Evolutionary conservation across 2,113 vertebrate genomes (phyloP).

Genomic region (Larimichthys crocea): DNA sequence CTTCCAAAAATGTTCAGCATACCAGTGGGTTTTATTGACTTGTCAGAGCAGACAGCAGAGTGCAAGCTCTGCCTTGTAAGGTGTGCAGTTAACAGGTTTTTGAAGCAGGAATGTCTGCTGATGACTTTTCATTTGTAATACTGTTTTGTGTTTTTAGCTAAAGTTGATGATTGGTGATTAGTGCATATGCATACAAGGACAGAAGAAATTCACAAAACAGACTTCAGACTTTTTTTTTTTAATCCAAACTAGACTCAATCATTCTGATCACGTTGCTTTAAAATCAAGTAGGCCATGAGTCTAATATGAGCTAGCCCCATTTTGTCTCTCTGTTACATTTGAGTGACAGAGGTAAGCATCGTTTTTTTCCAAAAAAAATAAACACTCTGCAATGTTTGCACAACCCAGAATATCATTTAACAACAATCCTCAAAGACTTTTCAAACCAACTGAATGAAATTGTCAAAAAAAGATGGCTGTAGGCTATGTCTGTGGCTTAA

Average conservation of each 20-base stretch:
- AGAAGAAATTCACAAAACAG: background rate
- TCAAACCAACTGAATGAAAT: background rate
- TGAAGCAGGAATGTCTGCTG: constrained; percentile 63
- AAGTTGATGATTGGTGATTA: constrained; percentile 12
- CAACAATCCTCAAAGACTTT: background rate
- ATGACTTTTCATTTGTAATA: constrained; percentile 37
- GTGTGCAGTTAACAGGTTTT: constrained; percentile 70
- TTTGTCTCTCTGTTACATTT: constrained; percentile 6
- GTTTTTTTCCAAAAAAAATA: background rate
- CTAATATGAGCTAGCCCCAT: background rate
- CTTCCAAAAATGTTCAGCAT: constrained; percentile 86
- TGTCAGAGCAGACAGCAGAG: constrained; percentile 83
- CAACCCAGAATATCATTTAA: background rate
- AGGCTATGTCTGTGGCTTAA: no score
- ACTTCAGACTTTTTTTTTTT: no score
- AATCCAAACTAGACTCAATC: background rate
- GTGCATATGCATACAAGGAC: background rate
- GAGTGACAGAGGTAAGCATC: background rate
- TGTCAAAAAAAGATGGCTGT: no score
- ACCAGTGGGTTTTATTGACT: constrained; percentile 87
- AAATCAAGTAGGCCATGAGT: background rate
- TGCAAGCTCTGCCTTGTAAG: constrained; percentile 84
- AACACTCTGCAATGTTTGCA: background rate
- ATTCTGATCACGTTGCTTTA: constrained; percentile 1
- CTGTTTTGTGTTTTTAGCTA: constrained; percentile 18